Base-by-base conservation (phyloP, 2,888 invertebrate species). In the Bursaphelenchus okinawaensis region DNA sequence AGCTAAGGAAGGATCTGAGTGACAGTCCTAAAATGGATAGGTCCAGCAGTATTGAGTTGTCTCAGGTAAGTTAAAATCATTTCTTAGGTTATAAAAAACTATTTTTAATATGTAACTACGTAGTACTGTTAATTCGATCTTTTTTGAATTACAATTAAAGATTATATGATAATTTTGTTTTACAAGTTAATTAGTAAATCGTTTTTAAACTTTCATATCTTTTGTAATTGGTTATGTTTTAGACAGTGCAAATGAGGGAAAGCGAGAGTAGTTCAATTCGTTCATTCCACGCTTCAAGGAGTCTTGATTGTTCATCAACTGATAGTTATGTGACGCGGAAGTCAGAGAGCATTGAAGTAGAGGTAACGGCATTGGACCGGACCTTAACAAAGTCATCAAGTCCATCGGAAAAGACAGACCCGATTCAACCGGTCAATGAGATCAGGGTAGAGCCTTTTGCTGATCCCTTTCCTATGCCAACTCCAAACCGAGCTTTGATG, bases 381-480 rank as follows among this genome's bases (percentile, higher is more conserved):
- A 24, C 54, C 12, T 24, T 24, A 19, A 22, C 54, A 3, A 54
- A 22, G 19, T 22, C 54, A 6, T 54, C 54, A 12, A 54, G 24
- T 4, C 54, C 2, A 3, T 22, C 3, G 52, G 40, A 40, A 16
- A 40, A 40, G n/a, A 12, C 12, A 40, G 40, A 40, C 12, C 16
- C 12, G 40, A 40, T 16, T 40, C 40, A 40, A 40, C 16, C 12
- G 40, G n/a, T 40, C 12, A 56, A 26, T 22, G n/a, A 20, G 4
- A 23, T 23, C 23, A 20, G 27, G 7, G 40, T 40, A n/a, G 40
- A 40, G 40, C 66, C 66, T n/a, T 56, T 66, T 54, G 52, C 26
- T 7, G 66, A 66, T 20, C 66, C 66, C 24, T 66, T 66, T n/a
- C 62, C 62, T 2, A 62, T 62, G 62, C 54, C 56, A n/a, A 62